phyloP scores from a whole-genome alignment of 1,140 invertebrate species.

The Spodoptera litura region DNA sequence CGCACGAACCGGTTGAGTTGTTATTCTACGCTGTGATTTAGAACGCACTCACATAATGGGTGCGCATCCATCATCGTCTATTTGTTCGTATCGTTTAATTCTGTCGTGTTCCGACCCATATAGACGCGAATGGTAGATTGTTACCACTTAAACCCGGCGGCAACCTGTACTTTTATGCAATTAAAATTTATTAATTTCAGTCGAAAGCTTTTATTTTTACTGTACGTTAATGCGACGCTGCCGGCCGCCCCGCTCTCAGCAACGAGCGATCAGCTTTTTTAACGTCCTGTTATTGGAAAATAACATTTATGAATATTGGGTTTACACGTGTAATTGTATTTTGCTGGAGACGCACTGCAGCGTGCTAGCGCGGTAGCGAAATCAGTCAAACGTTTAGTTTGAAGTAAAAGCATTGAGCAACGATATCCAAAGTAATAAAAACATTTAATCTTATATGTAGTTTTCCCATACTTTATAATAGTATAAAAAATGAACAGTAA shows the following conservation, averaged over 20 bases:
- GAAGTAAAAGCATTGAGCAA: conserved; percentile 9
- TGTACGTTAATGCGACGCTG: conserved; percentile 50
- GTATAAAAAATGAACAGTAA: conserved; percentile 51
- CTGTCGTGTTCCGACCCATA: conserved; percentile 46
- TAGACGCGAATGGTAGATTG: conserved; percentile 47
- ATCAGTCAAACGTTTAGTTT: conserved; percentile 2
- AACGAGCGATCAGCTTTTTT: conserved; percentile 23
- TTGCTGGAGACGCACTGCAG: neutral
- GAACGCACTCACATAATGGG: conserved; percentile 39
- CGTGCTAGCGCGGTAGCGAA: neutral
- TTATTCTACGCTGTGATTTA: conserved; percentile 39
- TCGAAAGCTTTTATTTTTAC: conserved; percentile 60
- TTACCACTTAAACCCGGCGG: conserved; percentile 50
- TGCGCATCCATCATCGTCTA: conserved; percentile 45
- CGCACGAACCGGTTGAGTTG: conserved; percentile 17
- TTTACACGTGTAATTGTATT: conserved; percentile 44
- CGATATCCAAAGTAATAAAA: conserved; percentile 25
- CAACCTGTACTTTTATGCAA: conserved; percentile 62
- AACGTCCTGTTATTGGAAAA: conserved; percentile 47
- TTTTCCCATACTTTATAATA: conserved; percentile 46
- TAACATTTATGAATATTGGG: conserved; percentile 41
- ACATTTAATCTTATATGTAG: conserved; percentile 33
- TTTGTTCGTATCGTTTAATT: conserved; percentile 43
- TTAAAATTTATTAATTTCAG: conserved; percentile 71
- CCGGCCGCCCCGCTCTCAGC: conserved; percentile 25